phyloP scores from a whole-genome alignment of 2,888 invertebrate genomes.

The Anthrax anthrax region DNA sequence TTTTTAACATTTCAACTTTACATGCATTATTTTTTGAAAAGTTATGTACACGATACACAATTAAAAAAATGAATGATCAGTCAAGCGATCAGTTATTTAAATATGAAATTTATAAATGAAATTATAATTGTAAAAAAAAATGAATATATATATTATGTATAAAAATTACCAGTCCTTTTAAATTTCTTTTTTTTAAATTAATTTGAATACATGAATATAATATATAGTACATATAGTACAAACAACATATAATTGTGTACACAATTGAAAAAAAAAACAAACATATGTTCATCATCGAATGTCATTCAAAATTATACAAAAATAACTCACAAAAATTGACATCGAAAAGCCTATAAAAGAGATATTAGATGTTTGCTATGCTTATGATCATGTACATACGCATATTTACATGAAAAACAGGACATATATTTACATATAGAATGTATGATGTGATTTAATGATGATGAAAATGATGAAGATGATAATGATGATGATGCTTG shows the following conservation, averaged over 20 bases:
- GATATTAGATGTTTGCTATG: not conserved
- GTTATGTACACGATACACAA: too few species aligned
- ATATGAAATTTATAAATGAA: not conserved
- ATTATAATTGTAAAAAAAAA: not conserved
- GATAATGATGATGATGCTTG: constrained; percentile 1
- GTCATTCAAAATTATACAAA: constrained; percentile 18
- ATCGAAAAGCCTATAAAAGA: constrained; percentile 6
- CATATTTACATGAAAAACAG: too few species aligned
- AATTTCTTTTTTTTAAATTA: too few species aligned
- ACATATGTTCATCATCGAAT: constrained; percentile 24
- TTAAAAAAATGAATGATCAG: too few species aligned
- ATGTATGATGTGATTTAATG: not conserved
- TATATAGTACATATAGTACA: too few species aligned
- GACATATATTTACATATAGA: too few species aligned
- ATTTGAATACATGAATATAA: too few species aligned
- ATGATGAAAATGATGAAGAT: not conserved
- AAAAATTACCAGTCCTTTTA: not conserved
- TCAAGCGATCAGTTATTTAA: too few species aligned
- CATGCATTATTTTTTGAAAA: too few species aligned
- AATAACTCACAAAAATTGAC: constrained; percentile 14
- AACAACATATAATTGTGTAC: too few species aligned
- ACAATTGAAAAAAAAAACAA: constrained; percentile 12
- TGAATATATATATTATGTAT: not conserved
- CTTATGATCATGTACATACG: not conserved
- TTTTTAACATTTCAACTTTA: too few species aligned